phyloP scores from a whole-genome alignment of 2,797 vertebrate genomes.

The Poecilia picta region DNA sequence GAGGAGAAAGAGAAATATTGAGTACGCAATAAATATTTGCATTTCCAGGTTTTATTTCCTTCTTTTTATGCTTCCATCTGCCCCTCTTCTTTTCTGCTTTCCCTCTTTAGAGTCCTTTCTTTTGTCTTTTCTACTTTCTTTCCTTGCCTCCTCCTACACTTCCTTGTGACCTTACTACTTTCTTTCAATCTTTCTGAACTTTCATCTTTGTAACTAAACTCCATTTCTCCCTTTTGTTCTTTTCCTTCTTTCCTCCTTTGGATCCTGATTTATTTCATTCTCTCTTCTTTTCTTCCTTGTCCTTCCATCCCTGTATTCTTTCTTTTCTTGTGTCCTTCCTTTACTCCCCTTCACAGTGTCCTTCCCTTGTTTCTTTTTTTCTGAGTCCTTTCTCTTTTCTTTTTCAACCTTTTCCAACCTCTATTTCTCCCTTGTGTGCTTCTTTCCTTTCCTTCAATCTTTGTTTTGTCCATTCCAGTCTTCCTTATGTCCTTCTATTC shows the following conservation, averaged over 20 bases:
- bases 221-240: background rate
- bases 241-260: background rate
- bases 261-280: background rate
- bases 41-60: background rate
- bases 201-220: background rate
- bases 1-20: background rate
- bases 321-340: background rate
- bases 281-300: background rate
- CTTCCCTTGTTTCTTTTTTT: background rate
- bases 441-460: background rate
- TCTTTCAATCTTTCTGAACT: background rate
- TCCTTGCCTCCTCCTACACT: background rate
- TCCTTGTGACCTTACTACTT: background rate
- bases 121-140: background rate
- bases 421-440: background rate
- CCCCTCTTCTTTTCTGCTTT: background rate
- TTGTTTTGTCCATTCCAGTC: background rate
- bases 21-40: background rate
- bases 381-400: background rate
- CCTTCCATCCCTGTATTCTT: background rate
- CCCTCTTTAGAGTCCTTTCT: background rate
- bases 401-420: background rate
- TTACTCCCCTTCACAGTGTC: background rate
- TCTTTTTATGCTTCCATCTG: background rate
- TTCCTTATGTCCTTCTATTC: background rate